Conservation (phyloP, 2,888 invertebrate genomes). For the Pasiphila rectangulata region DNA sequence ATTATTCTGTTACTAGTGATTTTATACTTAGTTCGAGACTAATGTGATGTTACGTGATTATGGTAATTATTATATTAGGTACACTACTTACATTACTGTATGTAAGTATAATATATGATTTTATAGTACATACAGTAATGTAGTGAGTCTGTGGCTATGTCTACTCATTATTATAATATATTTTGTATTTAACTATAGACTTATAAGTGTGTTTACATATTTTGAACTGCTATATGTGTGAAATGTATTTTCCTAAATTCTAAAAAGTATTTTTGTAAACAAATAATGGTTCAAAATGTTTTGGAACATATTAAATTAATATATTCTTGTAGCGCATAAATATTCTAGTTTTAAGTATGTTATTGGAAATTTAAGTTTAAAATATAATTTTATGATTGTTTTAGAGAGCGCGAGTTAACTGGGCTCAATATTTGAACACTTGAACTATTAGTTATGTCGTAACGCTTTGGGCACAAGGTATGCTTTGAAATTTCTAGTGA, state of each 20-base stretch:
- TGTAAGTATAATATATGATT: neutral
- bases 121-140: too few species aligned
- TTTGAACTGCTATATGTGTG: constrained; percentile 27
- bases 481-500: constrained; percentile 49
- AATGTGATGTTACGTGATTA: constrained; percentile 57
- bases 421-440: constrained; percentile 36
- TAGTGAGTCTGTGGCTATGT: constrained; percentile 41
- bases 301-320: constrained; percentile 28
- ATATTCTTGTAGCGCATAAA: constrained; percentile 44
- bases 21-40: constrained; percentile 54
- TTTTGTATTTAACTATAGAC: constrained; percentile 46
- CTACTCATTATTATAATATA: constrained; percentile 54
- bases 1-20: constrained; percentile 20
- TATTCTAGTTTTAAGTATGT: constrained; percentile 36
- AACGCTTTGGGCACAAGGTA: constrained; percentile 47
- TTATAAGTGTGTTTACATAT: constrained; percentile 25
- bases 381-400: constrained; percentile 37
- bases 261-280: constrained; percentile 16
- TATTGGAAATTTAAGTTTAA: constrained; percentile 36
- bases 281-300: constrained; percentile 22
- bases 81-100: neutral
- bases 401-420: constrained; percentile 31
- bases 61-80: constrained; percentile 41
- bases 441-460: constrained; percentile 27
- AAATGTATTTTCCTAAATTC: constrained; percentile 18